These are phyloP conservation scores for Amblyopsis hoosieri DNA, from an alignment of 2,797 vertebrate genomes.

Conservation along the genomic window DNA sequence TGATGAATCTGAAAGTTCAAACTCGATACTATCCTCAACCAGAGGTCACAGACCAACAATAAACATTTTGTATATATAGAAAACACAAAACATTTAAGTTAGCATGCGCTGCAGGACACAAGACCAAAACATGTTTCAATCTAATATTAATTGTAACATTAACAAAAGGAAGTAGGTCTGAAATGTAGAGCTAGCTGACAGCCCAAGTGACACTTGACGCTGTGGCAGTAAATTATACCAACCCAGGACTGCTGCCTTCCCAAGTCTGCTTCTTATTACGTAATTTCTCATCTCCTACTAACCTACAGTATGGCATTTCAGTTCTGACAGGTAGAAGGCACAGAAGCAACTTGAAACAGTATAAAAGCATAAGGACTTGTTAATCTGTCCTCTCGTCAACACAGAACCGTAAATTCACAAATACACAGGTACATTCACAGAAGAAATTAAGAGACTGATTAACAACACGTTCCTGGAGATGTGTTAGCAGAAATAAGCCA, in stretches of 20 bases:
- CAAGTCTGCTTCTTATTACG: slow-evolving; percentile 3
- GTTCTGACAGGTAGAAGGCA: slow-evolving; percentile 55
- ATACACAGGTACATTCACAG: slow-evolving; percentile 57
- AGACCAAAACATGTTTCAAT: not conserved
- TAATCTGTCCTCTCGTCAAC: slow-evolving; percentile 27
- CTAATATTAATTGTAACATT: not conserved
- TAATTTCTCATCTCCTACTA: not conserved
- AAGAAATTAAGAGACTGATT: slow-evolving; percentile 26
- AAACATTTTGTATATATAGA: not conserved
- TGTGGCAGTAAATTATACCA: slow-evolving; percentile 3
- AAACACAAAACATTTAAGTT: slow-evolving; percentile 1
- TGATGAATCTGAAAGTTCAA: slow-evolving; percentile 14
- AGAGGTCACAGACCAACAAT: slow-evolving; percentile 9
- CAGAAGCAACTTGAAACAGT: slow-evolving; percentile 52
- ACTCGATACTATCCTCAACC: slow-evolving; percentile 1
- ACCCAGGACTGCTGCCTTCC: slow-evolving; percentile 2
- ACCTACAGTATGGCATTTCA: not conserved
- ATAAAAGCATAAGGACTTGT: slow-evolving; percentile 40
- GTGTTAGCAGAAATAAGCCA: too few relatives aligned
- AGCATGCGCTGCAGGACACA: slow-evolving; percentile 21
- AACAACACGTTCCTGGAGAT: too few relatives aligned
- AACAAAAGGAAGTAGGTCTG: slow-evolving; percentile 22
- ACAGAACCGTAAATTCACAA: slow-evolving; percentile 32
- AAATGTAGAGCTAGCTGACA: slow-evolving; percentile 6
- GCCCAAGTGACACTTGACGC: slow-evolving; percentile 1